Evolutionary conservation across 2,888 invertebrate species (phyloP), one percentile per base, ranked within the genome.

Genomic region (Epistrophe eligans): DNA sequence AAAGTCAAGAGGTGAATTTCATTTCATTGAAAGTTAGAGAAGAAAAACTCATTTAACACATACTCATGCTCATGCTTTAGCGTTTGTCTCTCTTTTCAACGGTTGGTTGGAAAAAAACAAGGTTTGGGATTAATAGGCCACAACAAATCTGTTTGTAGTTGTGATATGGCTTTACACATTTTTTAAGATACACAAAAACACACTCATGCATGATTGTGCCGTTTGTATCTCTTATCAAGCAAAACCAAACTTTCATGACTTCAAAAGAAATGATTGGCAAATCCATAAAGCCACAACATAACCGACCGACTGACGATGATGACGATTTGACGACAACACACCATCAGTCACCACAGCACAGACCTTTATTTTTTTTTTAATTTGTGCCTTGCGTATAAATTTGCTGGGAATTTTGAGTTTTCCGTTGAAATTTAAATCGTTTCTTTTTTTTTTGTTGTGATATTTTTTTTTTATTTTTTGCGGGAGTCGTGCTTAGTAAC

Each of bases 91-190:
- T 79, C 79, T 40, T 48, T 60, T 70, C 52, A 70, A 67, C 58
- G 17, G 32, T 48, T 24, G n/a, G 35, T 24, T 45, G 45, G 24
- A 45, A 45, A 45, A 45, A 67, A 52, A 73, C 84, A 84, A 84
- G 85, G 81, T 82, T 85, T 85, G 73, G 77, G 74, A 81, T 85
- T 85, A 82, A 73, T 85, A 85, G 85, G 85, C 85, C 85, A 85
- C 70, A 71, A 81, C 50, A 74, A 70, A 24, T 24, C n/a, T 52
- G 19, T 55, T 17, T 70, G 80, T 85, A 60, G 11, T 85, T 11
- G 84, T 84, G 74, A 55, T 55, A 9, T 43, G 60, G 8, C 8
- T 4, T 6, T 38, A 24, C 13, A 35, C 50, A 9, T 28, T 24
- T 28, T 15, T 66, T 50, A 48, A 76, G 66, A 74, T 50, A 48